Percentiles rank a stretch among this genome's conserved stretches.
phyloP scores from a whole-genome alignment of 2,113 vertebrate genomes.

The Dicerorhinus sumatrensis region DNA sequence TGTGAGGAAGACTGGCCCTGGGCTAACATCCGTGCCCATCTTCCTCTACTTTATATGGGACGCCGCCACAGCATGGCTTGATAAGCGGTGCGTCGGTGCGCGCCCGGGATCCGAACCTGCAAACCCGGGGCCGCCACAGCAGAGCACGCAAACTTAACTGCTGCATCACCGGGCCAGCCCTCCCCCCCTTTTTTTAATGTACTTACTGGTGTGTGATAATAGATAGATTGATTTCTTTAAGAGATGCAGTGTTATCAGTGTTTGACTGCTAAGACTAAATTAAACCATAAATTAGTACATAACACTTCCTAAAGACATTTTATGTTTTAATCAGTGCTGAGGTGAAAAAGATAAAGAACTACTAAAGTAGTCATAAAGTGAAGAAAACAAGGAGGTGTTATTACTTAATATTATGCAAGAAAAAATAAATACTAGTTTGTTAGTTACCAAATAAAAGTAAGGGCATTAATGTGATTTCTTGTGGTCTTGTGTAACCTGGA shows the following conservation, averaged over 20 bases:
- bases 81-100: no score
- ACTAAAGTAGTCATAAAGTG: constrained; percentile 50
- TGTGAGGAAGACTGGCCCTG: no score
- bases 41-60: no score
- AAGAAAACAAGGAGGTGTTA: constrained; percentile 48
- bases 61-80: no score
- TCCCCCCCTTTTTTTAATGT: neutral
- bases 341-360: constrained; percentile 67
- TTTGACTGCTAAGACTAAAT: constrained; percentile 79
- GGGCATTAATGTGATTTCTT: neutral
- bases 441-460: neutral
- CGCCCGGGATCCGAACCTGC: no score
- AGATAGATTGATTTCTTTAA: constrained; percentile 74
- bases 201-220: constrained; percentile 72
- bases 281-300: constrained; percentile 78
- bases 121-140: no score
- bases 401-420: constrained; percentile 71
- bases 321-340: constrained; percentile 81
- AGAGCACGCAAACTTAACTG: no score
- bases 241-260: constrained; percentile 67
- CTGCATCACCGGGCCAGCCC: no score
- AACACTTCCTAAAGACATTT: constrained; percentile 81
- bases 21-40: no score
- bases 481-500: neutral
- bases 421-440: constrained; percentile 55